Evolutionary conservation across 2,888 invertebrate species (phyloP).

Genomic region (Meta bourneti): DNA sequence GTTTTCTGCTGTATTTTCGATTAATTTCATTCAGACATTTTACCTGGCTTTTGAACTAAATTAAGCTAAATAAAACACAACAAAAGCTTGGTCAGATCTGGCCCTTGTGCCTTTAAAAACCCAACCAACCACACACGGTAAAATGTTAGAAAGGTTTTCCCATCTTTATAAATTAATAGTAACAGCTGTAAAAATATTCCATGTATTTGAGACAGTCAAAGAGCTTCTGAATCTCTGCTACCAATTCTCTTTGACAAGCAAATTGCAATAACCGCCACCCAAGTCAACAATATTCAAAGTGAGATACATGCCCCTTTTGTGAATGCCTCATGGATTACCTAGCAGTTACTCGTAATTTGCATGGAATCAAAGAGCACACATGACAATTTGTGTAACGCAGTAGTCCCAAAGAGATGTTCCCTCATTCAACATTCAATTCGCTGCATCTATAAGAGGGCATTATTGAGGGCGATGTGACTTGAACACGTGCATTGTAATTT

Average conservation of each 20-base stretch:
- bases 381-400: not conserved
- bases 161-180: too few relatives aligned
- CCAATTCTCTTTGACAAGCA: not conserved
- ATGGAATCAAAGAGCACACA: not conserved
- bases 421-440: not conserved
- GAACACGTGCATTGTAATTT: constrained; percentile 26
- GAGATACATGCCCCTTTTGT: not conserved
- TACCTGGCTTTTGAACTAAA: too few relatives aligned
- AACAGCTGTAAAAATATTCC: too few relatives aligned
- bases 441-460: not conserved
- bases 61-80: too few relatives aligned
- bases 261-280: not conserved
- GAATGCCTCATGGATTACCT: not conserved
- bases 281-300: not conserved
- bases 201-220: not conserved
- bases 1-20: too few relatives aligned
- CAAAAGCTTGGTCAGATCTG: too few relatives aligned
- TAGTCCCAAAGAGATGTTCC: not conserved
- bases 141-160: too few relatives aligned
- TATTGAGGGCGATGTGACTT: not conserved
- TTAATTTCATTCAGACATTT: too few relatives aligned
- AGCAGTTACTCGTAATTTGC: not conserved
- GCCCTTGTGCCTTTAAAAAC: too few relatives aligned
- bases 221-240: not conserved
- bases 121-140: too few relatives aligned